Base-by-base conservation (phyloP, 2,888 invertebrate species). In the Alsophila aescularia region DNA sequence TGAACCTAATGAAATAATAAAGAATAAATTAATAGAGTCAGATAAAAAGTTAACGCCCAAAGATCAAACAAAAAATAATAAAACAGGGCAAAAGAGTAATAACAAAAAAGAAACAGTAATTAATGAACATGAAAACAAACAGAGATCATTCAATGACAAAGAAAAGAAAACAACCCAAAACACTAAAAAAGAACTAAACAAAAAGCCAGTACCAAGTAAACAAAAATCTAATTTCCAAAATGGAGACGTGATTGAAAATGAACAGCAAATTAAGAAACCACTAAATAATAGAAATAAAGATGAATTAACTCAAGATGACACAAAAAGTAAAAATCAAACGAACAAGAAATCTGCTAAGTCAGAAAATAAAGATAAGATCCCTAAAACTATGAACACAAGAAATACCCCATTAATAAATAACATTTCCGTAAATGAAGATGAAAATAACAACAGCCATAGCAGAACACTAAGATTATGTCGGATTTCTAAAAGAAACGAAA, bases 401-500 rank as follows among this genome's bases (percentile, higher is more conserved):
- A 53, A 41, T 24, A 8, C 21, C 14, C 54, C 54, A 5, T 24
- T 34, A 0, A 15, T 43, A 8, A 49, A 48, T 37, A 55, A 52
- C 31, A 40, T 1, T n/a, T 21, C 49, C 0, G 15, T 35, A 13
- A 48, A 18, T 35, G 62, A 63, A 57, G 50, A 43, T 8, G 42
- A 60, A 9, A 12, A 32, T 29, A 67, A 60, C 16, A 4, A 13
- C n/a, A 34, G 6, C 8, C 29, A 29, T 7, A 40, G 16, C 34
- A 41, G 32, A 41, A 16, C 34, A 42, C n/a, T 72, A 2, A 65
- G 70, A 37, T 62, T 69, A 2, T 75, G 70, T 65, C 58, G 70
- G 29, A 9, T 2, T 0, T 18, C 18, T 6, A 37, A 37, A 21
- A n/a, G 64, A 58, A 60, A 59, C 6, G 37, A 21, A 29, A 44